Percentiles rank a stretch among this genome's conserved stretches.
Evolutionary conservation across 2,113 vertebrate genomes (phyloP).

Genomic region (Camelus dromedarius): DNA sequence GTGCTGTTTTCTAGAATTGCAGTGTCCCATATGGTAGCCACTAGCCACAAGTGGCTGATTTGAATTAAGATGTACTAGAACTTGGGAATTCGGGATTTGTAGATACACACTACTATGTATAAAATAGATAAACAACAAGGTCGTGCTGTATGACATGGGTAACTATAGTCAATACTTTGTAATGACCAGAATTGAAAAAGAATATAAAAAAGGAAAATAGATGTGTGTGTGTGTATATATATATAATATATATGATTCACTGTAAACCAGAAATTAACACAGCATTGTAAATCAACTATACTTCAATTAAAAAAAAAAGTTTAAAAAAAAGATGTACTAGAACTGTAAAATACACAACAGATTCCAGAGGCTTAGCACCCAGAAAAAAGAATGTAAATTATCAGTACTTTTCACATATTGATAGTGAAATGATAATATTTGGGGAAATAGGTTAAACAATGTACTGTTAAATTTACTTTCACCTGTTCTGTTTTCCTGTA

Average conservation of each 20-base stretch:
- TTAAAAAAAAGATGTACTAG: background rate
- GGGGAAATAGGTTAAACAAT: background rate
- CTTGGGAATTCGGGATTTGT: background rate
- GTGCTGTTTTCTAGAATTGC: background rate
- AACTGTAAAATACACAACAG: background rate
- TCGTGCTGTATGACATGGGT: too few species aligned
- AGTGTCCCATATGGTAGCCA: background rate
- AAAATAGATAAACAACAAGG: too few species aligned
- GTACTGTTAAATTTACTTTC: background rate
- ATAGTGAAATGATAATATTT: constrained; percentile 12
- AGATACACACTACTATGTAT: too few species aligned
- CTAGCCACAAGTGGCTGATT: background rate
- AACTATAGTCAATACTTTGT: too few species aligned
- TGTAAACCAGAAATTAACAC: too few species aligned
- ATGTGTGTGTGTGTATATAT: too few species aligned
- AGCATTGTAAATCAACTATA: too few species aligned
- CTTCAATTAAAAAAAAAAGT: too few species aligned
- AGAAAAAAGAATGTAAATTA: background rate
- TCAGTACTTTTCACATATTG: background rate
- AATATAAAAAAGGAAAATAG: too few species aligned
- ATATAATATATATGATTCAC: too few species aligned
- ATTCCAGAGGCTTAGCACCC: background rate
- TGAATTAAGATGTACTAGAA: background rate
- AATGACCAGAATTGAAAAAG: too few species aligned
- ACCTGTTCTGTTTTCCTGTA: background rate